A percentile compares a stretch with the other conserved stretches of the same genome.
These are phyloP conservation scores for Heterochromis multidens DNA, from an alignment of 2,113 vertebrate species.

Conservation along the genomic window DNA sequence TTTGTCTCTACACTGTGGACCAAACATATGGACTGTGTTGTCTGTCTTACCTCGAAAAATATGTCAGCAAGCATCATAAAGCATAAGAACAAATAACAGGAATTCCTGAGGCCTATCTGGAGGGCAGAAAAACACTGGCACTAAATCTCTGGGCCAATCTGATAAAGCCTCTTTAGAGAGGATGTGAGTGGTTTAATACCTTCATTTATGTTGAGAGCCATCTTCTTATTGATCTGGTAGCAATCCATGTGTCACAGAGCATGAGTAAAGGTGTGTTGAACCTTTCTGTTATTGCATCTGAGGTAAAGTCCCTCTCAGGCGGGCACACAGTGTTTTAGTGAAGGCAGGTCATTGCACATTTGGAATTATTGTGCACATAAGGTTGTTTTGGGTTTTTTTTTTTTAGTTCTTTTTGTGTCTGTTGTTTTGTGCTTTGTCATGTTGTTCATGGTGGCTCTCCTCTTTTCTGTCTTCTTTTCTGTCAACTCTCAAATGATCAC, in stretches of 20 bases:
- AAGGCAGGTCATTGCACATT: background rate
- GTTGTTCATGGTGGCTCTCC: background rate
- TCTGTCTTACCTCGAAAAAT: background rate
- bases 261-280: slow-evolving; percentile 24
- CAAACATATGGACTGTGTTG: slow-evolving; percentile 15
- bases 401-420: background rate
- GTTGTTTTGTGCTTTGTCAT: background rate
- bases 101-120: slow-evolving; percentile 11
- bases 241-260: slow-evolving; percentile 15
- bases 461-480: background rate
- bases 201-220: slow-evolving; percentile 6
- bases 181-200: slow-evolving; percentile 2
- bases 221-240: slow-evolving; percentile 49
- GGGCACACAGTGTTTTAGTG: background rate
- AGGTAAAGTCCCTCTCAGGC: background rate
- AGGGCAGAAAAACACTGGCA: background rate
- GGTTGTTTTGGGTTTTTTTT: background rate
- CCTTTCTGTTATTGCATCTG: slow-evolving; percentile 14
- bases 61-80: slow-evolving; percentile 10
- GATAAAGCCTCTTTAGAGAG: slow-evolving; percentile 10
- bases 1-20: slow-evolving; percentile 14
- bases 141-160: slow-evolving; percentile 5
- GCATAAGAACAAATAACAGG: slow-evolving; percentile 30
- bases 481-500: background rate
- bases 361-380: background rate